A percentile compares a stretch with the other conserved stretches of the same genome.
Conservation (phyloP, 1,140 invertebrate genomes). For the Drosophila sp. region DNA sequence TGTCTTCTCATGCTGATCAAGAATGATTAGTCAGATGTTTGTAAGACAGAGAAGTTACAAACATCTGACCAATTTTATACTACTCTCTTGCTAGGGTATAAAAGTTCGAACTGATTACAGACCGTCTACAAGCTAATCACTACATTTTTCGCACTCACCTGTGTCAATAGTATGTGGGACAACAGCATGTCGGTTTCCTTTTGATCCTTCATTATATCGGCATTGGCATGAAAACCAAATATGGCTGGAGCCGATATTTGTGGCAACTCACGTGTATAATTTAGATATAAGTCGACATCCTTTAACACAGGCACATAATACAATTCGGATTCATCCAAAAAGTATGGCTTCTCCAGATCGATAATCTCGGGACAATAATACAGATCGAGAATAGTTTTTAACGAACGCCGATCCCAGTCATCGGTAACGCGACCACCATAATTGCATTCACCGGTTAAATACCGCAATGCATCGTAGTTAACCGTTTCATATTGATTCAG, state of each 20-base stretch:
- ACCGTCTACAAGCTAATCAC: not conserved
- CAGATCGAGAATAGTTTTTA: conserved; percentile 92
- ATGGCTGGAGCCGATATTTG: conserved; percentile 92
- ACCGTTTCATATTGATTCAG: conserved; percentile 93
- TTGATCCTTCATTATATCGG: conserved; percentile 97
- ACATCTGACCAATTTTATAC: no score
- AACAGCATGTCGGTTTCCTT: conserved; percentile 93
- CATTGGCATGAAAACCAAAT: conserved; percentile 97
- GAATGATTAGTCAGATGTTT: no score
- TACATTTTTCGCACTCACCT: conserved; percentile 84
- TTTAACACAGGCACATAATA: conserved; percentile 91
- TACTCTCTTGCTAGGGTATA: no score
- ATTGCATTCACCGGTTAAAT: conserved; percentile 97
- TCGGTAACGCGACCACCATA: conserved; percentile 98
- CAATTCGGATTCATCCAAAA: conserved; percentile 86
- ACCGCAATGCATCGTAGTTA: conserved; percentile 94
- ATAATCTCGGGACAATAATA: conserved; percentile 89
- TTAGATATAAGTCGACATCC: conserved; percentile 90
- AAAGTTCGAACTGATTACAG: no score
- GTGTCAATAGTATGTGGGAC: conserved; percentile 91
- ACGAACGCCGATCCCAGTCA: conserved; percentile 95
- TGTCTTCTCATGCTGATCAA: no score
- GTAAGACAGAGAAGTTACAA: no score
- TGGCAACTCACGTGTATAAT: conserved; percentile 91
- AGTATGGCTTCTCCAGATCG: conserved; percentile 84